Base-by-base conservation (phyloP, 2,888 invertebrate species). In the Eristalinus aeneus region DNA sequence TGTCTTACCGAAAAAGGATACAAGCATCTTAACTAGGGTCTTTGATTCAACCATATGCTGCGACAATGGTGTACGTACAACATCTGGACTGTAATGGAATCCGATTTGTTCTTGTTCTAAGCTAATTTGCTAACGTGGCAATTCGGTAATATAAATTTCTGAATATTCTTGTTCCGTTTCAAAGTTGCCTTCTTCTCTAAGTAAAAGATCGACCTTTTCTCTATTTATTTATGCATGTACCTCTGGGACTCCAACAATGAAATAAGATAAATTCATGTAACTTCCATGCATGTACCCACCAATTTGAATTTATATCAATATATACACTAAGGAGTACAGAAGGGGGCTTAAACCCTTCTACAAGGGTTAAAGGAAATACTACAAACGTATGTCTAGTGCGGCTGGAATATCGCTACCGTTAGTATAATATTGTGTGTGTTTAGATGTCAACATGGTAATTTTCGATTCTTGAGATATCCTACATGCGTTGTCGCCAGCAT, bases 251-350 rank as follows among this genome's bases (percentile, higher is more conserved):
- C 46, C 23, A 31, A 54, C 79, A 78, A 68, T 83, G 77, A 78
- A 78, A 84, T 84, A 79, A 84, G 79, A 79, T 84, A 75, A 84
- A 84, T 75, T 84, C 84, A 79, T 84, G 65, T 67, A 72, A 71
- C 61, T 16, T 46, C 16, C 46, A 16, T 46, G 54, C 69, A 69
- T 73, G 73, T 54, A 73, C 78, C 74, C 69, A 78, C 74, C 74
- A 79, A 84, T 84, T 84, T 74, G 74, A 84, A 78, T 69, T 54
- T 79, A 79, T 84, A 69, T 65, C 80, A 72, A 75, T 84, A 65
- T 75, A 34, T 65, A 60, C n/a, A 53, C 6, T 60, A 22, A 36
- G 54, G 46, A 32, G 65, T 67, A 68, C 71, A 79, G 75, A 65
- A 58, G 64, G 60, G 60, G 16, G 1, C 16, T 61, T 75, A 79